Evolutionary conservation across 37 sponge, comb jelly and placozoan species (phyloP).

Genomic region (Bolinopsis microptera): DNA sequence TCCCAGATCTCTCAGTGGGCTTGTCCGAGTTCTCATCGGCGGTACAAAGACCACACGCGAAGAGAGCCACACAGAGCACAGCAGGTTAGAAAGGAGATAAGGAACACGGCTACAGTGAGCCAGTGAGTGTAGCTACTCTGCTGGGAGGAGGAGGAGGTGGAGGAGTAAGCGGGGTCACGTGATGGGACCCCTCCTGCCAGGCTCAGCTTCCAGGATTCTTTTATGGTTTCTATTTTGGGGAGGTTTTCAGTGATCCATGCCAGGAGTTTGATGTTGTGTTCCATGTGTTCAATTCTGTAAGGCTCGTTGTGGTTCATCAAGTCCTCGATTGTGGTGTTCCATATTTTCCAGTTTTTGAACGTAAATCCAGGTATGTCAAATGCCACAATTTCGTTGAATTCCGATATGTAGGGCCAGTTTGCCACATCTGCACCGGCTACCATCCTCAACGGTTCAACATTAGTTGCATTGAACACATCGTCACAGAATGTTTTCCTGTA

Average conservation of each 20-base stretch:
- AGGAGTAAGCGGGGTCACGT: not conserved
- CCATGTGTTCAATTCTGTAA: not conserved
- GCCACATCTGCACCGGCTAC: not conserved
- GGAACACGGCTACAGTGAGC: too few relatives aligned
- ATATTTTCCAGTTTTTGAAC: not conserved
- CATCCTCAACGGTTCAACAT: not conserved
- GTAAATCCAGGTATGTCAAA: not conserved
- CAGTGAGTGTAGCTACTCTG: too few relatives aligned
- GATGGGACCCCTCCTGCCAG: not conserved
- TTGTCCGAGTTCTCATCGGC: not conserved
- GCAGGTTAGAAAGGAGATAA: too few relatives aligned
- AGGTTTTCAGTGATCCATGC: not conserved
- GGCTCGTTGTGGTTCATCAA: slow-evolving; percentile 5
- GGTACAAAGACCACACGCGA: not conserved
- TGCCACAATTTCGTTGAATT: not conserved
- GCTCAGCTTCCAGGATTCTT: not conserved
- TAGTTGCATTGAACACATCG: not conserved
- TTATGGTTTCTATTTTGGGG: not conserved
- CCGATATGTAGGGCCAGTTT: not conserved
- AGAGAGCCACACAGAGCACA: not conserved
- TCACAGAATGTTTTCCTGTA: too few relatives aligned
- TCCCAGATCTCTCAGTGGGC: not conserved
- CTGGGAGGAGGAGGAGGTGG: not conserved
- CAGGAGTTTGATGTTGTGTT: not conserved
- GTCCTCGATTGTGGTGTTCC: not conserved